Evolutionary conservation across 1,140 invertebrate genomes (phyloP).

Genomic region (Sycophaga agraensis): DNA sequence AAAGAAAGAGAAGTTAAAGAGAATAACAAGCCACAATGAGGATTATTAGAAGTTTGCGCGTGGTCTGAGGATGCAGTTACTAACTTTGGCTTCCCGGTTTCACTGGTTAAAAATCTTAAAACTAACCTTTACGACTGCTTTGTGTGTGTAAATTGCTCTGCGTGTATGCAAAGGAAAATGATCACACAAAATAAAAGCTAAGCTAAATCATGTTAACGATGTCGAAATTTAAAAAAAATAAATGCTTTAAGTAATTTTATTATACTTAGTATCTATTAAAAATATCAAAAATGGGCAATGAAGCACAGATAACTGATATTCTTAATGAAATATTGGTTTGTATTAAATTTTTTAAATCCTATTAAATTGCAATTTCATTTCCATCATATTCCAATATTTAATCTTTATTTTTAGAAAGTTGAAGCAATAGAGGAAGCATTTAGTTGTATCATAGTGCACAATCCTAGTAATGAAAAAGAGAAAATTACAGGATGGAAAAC

Average conservation of each 20-base stretch:
- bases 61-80: neutral
- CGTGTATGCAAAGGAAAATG: neutral
- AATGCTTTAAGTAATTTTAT: conserved; percentile 8
- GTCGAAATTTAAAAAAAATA: conserved; percentile 9
- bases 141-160: neutral
- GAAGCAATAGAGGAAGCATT: conserved; percentile 86
- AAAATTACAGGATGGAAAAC: conserved; percentile 68
- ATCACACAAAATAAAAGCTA: conserved; percentile 12
- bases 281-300: conserved; percentile 55
- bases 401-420: conserved; percentile 64
- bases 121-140: neutral
- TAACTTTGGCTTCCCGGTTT: neutral
- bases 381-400: too few relatives aligned
- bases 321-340: conserved; percentile 70
- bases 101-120: neutral
- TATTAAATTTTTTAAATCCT: conserved; percentile 23
- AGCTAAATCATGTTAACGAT: conserved; percentile 6
- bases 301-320: conserved; percentile 63
- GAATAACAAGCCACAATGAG: too few relatives aligned
- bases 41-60: too few relatives aligned
- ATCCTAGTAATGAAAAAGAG: conserved; percentile 66
- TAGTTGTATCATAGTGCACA: conserved; percentile 78
- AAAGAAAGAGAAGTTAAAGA: too few relatives aligned
- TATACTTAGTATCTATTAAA: neutral
- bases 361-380: conserved; percentile 12